These are phyloP conservation scores for Cheumatopsyche charites DNA, from an alignment of 1,140 invertebrate genomes.

Conservation along the genomic window DNA sequence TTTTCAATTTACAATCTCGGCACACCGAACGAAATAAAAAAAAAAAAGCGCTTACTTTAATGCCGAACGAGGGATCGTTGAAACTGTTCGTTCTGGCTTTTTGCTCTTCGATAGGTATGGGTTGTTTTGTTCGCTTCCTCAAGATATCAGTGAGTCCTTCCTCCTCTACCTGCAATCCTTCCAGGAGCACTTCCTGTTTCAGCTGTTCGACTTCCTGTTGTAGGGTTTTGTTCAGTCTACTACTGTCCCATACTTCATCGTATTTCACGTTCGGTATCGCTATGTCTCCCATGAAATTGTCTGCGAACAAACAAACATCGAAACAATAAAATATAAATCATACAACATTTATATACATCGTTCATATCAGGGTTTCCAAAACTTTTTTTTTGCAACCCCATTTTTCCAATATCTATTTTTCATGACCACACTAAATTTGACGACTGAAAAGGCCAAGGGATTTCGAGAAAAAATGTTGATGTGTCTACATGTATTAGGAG, in stretches of 20 bases:
- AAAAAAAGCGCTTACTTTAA: constrained; percentile 55
- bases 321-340: no score
- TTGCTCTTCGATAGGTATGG: constrained; percentile 54
- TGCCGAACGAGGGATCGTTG: constrained; percentile 61
- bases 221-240: constrained; percentile 68
- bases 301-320: constrained; percentile 60
- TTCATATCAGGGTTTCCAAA: no score
- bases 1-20: no score
- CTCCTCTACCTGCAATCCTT: constrained; percentile 81
- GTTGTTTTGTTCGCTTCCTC: constrained; percentile 69
- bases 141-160: constrained; percentile 76
- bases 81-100: constrained; percentile 58
- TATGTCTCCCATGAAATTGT: constrained; percentile 80
- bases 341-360: no score
- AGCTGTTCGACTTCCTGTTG: constrained; percentile 77
- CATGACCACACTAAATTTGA: no score
- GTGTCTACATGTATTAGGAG: no score
- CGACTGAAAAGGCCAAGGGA: no score
- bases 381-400: no score
- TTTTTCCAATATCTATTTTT: no score
- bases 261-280: constrained; percentile 72
- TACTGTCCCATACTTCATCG: constrained; percentile 61
- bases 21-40: neutral
- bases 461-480: no score
- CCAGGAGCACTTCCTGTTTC: constrained; percentile 77